Evolutionary conservation across 2,113 vertebrate species (phyloP).

Genomic region (Pangasianodon gigas): DNA sequence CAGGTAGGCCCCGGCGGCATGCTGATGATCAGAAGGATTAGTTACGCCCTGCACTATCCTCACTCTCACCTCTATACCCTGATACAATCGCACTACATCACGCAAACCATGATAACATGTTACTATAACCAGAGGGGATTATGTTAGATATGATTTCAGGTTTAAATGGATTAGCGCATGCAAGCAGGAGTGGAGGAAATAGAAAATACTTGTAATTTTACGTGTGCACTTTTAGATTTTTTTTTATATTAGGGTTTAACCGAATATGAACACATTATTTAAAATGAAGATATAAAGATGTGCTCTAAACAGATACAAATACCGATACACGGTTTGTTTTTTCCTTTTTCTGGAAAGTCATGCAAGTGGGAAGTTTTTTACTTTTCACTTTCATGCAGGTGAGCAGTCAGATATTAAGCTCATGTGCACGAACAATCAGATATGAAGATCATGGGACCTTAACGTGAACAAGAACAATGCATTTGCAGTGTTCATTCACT

Average conservation of each 20-base stretch:
- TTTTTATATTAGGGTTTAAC: neutral
- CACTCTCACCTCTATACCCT: slow-evolving; percentile 38
- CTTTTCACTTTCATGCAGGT: neutral
- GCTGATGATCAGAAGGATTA: slow-evolving; percentile 61
- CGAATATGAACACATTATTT: neutral
- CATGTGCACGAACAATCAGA: neutral
- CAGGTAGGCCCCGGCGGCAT: slow-evolving; percentile 62
- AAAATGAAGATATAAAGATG: neutral
- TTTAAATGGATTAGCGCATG: slow-evolving; percentile 10
- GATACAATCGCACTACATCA: slow-evolving; percentile 26
- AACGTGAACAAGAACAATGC: neutral
- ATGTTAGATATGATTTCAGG: slow-evolving; percentile 17
- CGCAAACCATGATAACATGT: slow-evolving; percentile 26
- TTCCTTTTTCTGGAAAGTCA: neutral
- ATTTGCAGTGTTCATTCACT: neutral
- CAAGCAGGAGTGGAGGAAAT: neutral
- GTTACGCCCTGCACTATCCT: slow-evolving; percentile 40
- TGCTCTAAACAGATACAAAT: neutral
- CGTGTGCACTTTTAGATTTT: neutral
- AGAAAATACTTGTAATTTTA: neutral
- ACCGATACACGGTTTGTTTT: neutral
- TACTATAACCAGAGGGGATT: slow-evolving; percentile 22
- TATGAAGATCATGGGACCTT: neutral
- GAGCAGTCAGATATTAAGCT: neutral
- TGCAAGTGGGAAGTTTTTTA: neutral